These are phyloP conservation scores for Pluvianellus socialis DNA, from an alignment of 2,113 vertebrate genomes.

Conservation along the genomic window DNA sequence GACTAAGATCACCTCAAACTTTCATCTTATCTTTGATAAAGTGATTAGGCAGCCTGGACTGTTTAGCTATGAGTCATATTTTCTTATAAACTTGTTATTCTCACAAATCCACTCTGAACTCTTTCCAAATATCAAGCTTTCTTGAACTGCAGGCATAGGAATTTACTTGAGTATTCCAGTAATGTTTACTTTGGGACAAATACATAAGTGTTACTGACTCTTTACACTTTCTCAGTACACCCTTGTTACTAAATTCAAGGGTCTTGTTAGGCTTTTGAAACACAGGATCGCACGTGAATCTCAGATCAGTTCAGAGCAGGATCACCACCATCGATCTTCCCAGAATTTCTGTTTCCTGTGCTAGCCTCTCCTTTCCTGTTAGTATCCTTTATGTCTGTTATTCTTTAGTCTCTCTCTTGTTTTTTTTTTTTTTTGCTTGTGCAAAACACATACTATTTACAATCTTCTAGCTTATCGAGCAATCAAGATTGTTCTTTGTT, in stretches of 20 bases:
- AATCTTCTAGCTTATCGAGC: neutral
- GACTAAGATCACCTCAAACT: neutral
- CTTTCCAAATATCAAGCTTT: neutral
- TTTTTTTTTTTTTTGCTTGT: neutral
- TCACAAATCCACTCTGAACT: neutral
- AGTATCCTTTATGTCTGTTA: neutral
- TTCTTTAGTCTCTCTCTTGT: neutral
- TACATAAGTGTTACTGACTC: neutral
- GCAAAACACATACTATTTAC: neutral
- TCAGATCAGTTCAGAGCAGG: neutral
- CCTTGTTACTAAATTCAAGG: neutral
- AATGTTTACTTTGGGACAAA: neutral
- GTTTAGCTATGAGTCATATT: neutral
- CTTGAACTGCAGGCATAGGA: neutral
- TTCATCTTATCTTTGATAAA: neutral
- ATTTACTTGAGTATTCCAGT: neutral
- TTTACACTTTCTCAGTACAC: neutral
- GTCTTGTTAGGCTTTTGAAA: neutral
- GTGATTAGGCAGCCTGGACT: neutral
- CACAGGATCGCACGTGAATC: neutral
- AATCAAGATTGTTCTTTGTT: neutral
- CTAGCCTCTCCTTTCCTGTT: neutral
- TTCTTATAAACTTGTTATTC: neutral
- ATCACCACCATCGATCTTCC: neutral
- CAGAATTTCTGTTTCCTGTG: neutral